phyloP scores from a whole-genome alignment of 2,797 vertebrate species.

The Phataginus tetradactyla region DNA sequence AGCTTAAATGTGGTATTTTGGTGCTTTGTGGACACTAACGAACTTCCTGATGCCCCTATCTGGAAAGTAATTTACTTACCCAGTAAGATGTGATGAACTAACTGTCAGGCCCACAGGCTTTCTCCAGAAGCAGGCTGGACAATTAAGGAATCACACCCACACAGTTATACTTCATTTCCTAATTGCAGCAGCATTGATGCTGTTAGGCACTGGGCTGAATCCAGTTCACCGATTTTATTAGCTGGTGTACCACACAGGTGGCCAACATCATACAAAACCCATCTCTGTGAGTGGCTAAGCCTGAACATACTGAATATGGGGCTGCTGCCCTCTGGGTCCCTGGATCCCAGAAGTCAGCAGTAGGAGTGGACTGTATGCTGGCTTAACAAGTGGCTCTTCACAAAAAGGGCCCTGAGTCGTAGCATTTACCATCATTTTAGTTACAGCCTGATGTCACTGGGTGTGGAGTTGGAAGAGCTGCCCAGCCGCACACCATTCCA shows the following conservation, averaged over 20 bases:
- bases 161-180: rapidly evolving
- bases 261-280: too few species aligned
- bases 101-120: not conserved
- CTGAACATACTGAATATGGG: rapidly evolving
- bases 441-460: not conserved
- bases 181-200: rapidly evolving
- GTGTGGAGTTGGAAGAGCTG: rapidly evolving
- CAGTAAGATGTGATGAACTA: not conserved
- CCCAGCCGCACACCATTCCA: rapidly evolving
- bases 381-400: not conserved
- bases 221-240: not conserved
- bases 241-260: not conserved
- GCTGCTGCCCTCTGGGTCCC: not conserved
- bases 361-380: rapidly evolving
- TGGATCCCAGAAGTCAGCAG: not conserved
- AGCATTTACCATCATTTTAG: too few species aligned
- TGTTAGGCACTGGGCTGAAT: rapidly evolving
- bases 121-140: not conserved
- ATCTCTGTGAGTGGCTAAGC: not conserved
- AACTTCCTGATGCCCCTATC: not conserved
- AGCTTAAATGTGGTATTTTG: not conserved
- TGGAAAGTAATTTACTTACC: not conserved
- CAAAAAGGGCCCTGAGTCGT: not conserved
- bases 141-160: not conserved
- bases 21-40: not conserved